Conservation (phyloP, 2,888 invertebrate species). For the Minunthozetes semirufus region DNA sequence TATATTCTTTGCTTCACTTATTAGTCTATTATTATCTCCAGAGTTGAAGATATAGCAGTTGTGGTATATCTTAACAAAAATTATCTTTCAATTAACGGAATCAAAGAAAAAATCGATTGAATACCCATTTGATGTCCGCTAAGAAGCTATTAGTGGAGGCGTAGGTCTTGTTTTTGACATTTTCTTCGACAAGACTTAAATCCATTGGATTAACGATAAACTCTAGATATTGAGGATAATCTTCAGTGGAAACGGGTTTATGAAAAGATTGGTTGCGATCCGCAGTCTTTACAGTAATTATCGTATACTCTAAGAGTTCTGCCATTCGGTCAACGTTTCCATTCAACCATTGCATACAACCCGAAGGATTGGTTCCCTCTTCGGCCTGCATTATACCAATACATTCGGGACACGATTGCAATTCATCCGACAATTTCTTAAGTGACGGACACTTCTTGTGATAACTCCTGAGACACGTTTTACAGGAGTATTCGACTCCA, state of each 20-base stretch:
- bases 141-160: slow-evolving; percentile 81
- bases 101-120: not conserved
- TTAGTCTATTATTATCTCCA: slow-evolving; percentile 66
- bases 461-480: slow-evolving; percentile 74
- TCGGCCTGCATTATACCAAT: slow-evolving; percentile 64
- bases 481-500: slow-evolving; percentile 52
- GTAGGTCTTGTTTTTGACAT: slow-evolving; percentile 67
- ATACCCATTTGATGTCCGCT: slow-evolving; percentile 48
- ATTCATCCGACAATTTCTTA: slow-evolving; percentile 35
- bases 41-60: slow-evolving; percentile 86
- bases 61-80: slow-evolving; percentile 63
- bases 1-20: slow-evolving; percentile 66
- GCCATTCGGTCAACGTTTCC: slow-evolving; percentile 63
- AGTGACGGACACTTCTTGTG: slow-evolving; percentile 64
- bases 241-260: slow-evolving; percentile 62
- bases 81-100: not conserved
- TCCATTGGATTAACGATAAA: slow-evolving; percentile 84
- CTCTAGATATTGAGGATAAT: slow-evolving; percentile 69
- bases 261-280: slow-evolving; percentile 55
- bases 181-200: slow-evolving; percentile 65
- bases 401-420: slow-evolving; percentile 70
- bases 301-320: slow-evolving; percentile 67
- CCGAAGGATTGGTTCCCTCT: slow-evolving; percentile 56
- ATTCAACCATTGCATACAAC: slow-evolving; percentile 64
- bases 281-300: slow-evolving; percentile 63